Evolutionary conservation across 1,140 invertebrate species (phyloP).

Genomic region (Pseudomyrmex cubaensis): DNA sequence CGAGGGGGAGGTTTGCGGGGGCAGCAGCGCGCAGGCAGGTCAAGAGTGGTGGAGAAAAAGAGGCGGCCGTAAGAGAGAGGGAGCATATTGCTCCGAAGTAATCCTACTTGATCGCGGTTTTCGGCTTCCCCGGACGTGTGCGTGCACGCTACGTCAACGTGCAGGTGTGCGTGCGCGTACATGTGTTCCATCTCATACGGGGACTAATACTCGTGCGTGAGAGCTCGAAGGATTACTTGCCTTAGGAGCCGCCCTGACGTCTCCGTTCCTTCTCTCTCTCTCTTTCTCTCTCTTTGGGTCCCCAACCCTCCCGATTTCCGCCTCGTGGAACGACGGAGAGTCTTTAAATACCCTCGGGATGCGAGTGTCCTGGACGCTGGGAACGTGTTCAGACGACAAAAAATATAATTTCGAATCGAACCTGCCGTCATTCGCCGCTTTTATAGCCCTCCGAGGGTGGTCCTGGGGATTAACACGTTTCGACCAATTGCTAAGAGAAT

Average conservation of each 20-base stretch:
- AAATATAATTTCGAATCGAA: conserved; percentile 81
- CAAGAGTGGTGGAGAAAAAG: conserved; percentile 59
- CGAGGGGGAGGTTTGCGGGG: conserved; percentile 33
- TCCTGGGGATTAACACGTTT: conserved; percentile 38
- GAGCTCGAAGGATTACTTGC: conserved; percentile 82
- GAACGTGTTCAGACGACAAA: conserved; percentile 83
- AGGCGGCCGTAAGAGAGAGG: conserved; percentile 72
- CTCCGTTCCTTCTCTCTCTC: neutral
- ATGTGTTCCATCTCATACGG: conserved; percentile 61
- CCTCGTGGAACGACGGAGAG: conserved; percentile 79
- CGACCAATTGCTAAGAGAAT: neutral
- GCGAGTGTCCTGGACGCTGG: conserved; percentile 79
- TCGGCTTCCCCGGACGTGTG: conserved; percentile 74
- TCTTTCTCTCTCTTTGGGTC: neutral
- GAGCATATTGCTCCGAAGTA: conserved; percentile 83
- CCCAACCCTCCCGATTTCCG: neutral
- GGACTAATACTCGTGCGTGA: conserved; percentile 76
- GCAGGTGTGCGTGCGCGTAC: conserved; percentile 49
- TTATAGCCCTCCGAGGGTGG: conserved; percentile 16
- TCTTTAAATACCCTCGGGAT: conserved; percentile 85
- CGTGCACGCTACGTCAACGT: conserved; percentile 49
- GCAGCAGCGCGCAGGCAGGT: conserved; percentile 45
- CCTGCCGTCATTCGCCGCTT: neutral
- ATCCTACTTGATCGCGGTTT: conserved; percentile 85
- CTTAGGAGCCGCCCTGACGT: conserved; percentile 73